Evolutionary conservation across 2,888 invertebrate species (phyloP), one percentile per base, ranked within the genome.

Genomic region (Mimumesa dahlbomi): DNA sequence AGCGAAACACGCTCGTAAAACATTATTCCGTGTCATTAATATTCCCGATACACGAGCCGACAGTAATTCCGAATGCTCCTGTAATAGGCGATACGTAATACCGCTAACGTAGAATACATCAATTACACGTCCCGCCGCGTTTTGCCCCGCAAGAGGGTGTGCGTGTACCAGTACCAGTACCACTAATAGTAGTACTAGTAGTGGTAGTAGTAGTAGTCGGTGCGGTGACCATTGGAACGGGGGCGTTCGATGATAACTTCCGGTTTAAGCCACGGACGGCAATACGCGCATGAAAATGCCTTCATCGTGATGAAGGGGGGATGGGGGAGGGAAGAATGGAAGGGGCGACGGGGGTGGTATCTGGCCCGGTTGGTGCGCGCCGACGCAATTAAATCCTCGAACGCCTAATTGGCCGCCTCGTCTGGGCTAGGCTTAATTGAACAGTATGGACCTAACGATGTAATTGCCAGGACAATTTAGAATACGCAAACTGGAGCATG

Each of bases 301-400:
- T 42, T 68, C 36, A 42, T 56, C 65, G 62, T 40, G 40, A n/a
- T n/a, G n/a, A n/a, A n/a, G n/a, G n/a, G n/a, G n/a, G n/a, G n/a
- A n/a, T n/a, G n/a, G n/a, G n/a, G n/a, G n/a, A n/a, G n/a, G n/a
- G n/a, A n/a, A n/a, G n/a, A n/a, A n/a, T n/a, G n/a, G n/a, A n/a
- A n/a, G n/a, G n/a, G n/a, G n/a, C n/a, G n/a, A n/a, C n/a, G n/a
- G 36, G 19, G 52, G 34, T 16, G 31, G 22, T 62, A 63, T 57
- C 58, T 53, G 45, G 49, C 38, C 40, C 61, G 46, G 40, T 9
- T 46, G 50, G 45, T 57, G 52, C 63, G 73, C 77, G 77, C 65
- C 72, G 74, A 71, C 74, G 82, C 81, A 84, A 83, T 84, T 83
- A 83, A 82, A 84, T 84, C 70, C 79, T 75, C 66, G 67, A 70